Conservation (phyloP, 2,888 invertebrate species). For the Cylindroiulus punctatus region DNA sequence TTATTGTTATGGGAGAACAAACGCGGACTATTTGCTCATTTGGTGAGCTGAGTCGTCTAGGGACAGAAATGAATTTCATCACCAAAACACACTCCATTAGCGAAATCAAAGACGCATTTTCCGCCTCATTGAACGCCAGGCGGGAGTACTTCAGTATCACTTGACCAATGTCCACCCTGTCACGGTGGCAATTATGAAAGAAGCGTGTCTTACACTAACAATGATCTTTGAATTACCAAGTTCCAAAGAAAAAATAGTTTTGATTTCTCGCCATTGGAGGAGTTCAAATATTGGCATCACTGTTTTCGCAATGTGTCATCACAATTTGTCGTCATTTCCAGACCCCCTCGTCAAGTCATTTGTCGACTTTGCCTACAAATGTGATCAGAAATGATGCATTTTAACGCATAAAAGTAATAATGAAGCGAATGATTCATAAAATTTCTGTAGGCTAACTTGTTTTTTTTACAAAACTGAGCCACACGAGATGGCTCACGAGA, state of each 20-base stretch:
- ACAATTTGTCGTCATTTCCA: no score
- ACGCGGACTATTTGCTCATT: neutral
- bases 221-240: neutral
- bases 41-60: slow-evolving; percentile 3
- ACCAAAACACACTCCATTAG: slow-evolving; percentile 21
- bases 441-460: no score
- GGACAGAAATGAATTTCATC: neutral
- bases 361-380: neutral
- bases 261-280: neutral
- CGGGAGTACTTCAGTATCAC: neutral
- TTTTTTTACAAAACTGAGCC: no score
- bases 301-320: no score
- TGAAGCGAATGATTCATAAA: no score
- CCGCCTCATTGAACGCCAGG: slow-evolving; percentile 11
- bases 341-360: no score
- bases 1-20: neutral
- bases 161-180: neutral
- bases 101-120: slow-evolving; percentile 2
- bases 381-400: no score
- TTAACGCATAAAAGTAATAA: no score
- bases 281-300: no score
- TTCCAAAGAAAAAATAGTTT: neutral
- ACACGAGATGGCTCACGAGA: no score
- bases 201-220: neutral
- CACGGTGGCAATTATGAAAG: slow-evolving; percentile 23